Percentiles rank a stretch among this genome's conserved stretches.
phyloP scores from a whole-genome alignment of 2,113 vertebrate genomes.

The Donacobius atricapilla region DNA sequence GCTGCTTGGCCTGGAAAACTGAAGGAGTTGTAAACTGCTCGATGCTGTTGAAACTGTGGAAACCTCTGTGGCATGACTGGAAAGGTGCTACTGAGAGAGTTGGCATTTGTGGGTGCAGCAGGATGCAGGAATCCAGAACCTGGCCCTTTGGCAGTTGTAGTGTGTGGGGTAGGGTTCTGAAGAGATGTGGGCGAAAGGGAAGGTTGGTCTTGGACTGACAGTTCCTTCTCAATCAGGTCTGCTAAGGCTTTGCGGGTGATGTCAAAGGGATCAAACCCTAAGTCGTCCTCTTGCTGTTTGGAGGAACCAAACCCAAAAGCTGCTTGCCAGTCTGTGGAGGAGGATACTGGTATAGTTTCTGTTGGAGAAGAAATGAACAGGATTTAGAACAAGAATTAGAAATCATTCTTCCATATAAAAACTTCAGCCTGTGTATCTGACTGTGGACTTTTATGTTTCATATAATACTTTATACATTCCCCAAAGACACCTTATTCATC shows the following conservation, averaged over 20 bases:
- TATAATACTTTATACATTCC: background rate
- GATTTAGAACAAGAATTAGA: background rate
- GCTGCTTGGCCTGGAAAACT: constrained; percentile 89
- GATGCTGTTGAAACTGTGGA: constrained; percentile 93
- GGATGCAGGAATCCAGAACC: constrained; percentile 82
- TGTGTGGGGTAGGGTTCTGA: constrained; percentile 80
- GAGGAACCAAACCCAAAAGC: constrained; percentile 98
- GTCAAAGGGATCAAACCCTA: constrained; percentile 99
- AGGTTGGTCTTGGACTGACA: constrained; percentile 92
- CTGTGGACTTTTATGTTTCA: background rate
- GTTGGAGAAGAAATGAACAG: background rate
- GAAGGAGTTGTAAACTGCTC: constrained; percentile 94
- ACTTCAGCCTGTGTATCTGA: background rate
- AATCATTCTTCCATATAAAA: background rate
- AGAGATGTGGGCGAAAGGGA: constrained; percentile 78
- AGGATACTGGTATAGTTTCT: constrained; percentile 99
- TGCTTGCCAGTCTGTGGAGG: constrained; percentile 99
- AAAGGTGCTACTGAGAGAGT: constrained; percentile 86
- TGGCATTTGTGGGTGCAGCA: constrained; percentile 79
- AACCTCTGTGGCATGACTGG: constrained; percentile 89
- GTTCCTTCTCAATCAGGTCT: constrained; percentile 99
- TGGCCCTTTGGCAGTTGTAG: constrained; percentile 83
- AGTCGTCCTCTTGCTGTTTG: constrained; percentile 96
- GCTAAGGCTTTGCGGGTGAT: constrained; percentile 98
- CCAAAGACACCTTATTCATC: background rate